Evolutionary conservation across 2,888 invertebrate species (phyloP), one percentile per base, ranked within the genome.

Genomic region (Phymatocera aterrima): DNA sequence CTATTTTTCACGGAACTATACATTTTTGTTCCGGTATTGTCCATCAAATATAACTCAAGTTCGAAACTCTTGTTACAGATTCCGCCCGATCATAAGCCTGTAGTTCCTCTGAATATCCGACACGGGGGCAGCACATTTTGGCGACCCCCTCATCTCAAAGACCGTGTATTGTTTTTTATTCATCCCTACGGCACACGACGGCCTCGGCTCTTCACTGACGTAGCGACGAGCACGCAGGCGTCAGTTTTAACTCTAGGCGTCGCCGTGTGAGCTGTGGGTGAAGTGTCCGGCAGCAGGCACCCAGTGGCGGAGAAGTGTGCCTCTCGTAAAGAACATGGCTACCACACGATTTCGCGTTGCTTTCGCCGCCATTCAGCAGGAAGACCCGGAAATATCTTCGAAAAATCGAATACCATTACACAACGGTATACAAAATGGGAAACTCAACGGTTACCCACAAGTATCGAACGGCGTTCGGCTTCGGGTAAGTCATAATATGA

Each of bases 361-460:
- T 31, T 64, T 77, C 57, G 72, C 77, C 34, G 75, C 74, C 40
- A 54, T 79, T 34, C 77, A 77, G 60, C 78, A 70, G 48, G 77
- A 51, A 61, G 78, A 77, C 37, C 28, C 51, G 10, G 51, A 75
- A 51, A 57, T 10, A 64, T 77, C 81, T 2, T 72, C 79, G 43
- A 80, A 80, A 65, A 84, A 83, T 40, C 83, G 83, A 46, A 81
- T 83, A 80, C 77, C 81, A 60, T 80, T 80, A 31, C 68, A 80
- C 31, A 79, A 82, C 77, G 83, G 74, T 78, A 61, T 79, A 37
- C 74, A 79, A 64, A 83, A 84, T 80, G 84, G 83, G 37, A 83
- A 82, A 72, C 81, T 80, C 8, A 88, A 88, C 78, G 88, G 87
- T 28, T 85, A 84, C 78, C 78, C 82, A 18, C 83, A 48, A 46